Evolutionary conservation across 2,797 vertebrate genomes (phyloP).

Genomic region (Cichlasoma orientale): DNA sequence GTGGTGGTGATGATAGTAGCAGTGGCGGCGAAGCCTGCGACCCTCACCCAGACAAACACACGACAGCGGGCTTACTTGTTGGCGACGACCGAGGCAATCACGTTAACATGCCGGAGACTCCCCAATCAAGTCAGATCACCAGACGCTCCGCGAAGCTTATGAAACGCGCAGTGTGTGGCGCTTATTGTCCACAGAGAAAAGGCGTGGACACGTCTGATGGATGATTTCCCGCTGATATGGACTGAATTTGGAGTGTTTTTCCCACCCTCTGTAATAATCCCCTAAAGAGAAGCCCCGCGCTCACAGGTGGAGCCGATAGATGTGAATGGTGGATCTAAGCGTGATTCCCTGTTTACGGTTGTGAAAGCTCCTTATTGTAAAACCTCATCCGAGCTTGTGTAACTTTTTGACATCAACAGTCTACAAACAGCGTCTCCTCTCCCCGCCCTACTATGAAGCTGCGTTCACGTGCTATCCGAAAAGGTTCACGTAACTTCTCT

Average conservation of each 20-base stretch:
- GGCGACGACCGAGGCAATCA: neutral
- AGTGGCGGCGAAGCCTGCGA: neutral
- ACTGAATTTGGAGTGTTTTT: neutral
- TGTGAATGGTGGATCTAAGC: rapidly evolving
- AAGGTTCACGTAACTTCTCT: neutral
- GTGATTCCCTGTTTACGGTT: slow-evolving; percentile 5
- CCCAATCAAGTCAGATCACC: neutral
- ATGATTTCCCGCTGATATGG: neutral
- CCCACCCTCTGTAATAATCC: neutral
- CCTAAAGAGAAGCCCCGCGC: too few species aligned
- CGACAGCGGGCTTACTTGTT: neutral
- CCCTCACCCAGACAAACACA: neutral
- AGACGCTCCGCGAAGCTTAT: too few species aligned
- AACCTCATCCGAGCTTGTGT: slow-evolving; percentile 74
- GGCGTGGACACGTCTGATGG: slow-evolving; percentile 8
- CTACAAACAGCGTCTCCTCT: slow-evolving; percentile 51
- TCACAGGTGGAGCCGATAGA: neutral
- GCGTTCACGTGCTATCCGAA: slow-evolving; percentile 19
- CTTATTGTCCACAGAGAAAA: slow-evolving; percentile 9
- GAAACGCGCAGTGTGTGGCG: slow-evolving; percentile 1
- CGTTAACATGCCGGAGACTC: slow-evolving; percentile 15
- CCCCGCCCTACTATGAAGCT: slow-evolving; percentile 72
- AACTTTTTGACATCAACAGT: slow-evolving; percentile 76
- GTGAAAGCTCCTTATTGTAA: slow-evolving; percentile 55
- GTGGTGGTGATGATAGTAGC: neutral